Percentiles rank a stretch among this genome's conserved stretches.
Evolutionary conservation across 2,797 vertebrate genomes (phyloP).

Genomic region (Amniataba percoides): DNA sequence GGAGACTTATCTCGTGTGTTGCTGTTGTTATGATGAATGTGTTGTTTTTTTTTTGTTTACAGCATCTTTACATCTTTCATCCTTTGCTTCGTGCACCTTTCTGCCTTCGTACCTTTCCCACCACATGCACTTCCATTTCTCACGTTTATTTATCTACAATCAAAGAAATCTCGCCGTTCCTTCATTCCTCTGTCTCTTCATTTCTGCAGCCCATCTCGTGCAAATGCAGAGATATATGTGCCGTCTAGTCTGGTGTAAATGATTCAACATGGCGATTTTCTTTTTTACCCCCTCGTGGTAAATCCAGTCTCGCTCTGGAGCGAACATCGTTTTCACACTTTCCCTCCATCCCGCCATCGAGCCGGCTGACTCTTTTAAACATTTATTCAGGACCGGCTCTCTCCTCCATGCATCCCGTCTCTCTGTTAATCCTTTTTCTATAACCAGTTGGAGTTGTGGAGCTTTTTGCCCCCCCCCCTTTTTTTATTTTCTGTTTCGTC

Average conservation of each 20-base stretch:
- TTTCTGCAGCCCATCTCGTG: background rate
- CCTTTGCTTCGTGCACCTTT: conserved; percentile 13
- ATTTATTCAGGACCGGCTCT: conserved; percentile 45
- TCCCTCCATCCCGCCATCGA: conserved; percentile 10
- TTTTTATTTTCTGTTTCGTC: conserved; percentile 22
- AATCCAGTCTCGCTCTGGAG: conserved; percentile 39
- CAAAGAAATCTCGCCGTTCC: conserved; percentile 2
- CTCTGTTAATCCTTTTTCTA: conserved; percentile 40
- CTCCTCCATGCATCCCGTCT: background rate
- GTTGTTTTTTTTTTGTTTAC: conserved; percentile 11
- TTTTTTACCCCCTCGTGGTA: background rate
- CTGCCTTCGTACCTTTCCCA: background rate
- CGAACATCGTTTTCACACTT: conserved; percentile 50
- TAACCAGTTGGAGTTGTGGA: conserved; percentile 29
- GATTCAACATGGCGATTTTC: conserved; percentile 52
- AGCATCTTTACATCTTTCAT: conserved; percentile 26
- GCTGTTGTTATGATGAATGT: conserved; percentile 45
- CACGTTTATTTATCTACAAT: background rate
- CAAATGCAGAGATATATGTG: conserved; percentile 42
- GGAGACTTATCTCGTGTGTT: background rate
- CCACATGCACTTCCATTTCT: too few relatives aligned
- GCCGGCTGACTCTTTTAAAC: conserved; percentile 41
- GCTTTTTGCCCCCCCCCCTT: background rate
- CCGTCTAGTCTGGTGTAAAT: conserved; percentile 51
- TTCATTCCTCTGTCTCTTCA: background rate